Base-by-base conservation (phyloP, 2,113 vertebrate species). In the Myrmecobius fasciatus region DNA sequence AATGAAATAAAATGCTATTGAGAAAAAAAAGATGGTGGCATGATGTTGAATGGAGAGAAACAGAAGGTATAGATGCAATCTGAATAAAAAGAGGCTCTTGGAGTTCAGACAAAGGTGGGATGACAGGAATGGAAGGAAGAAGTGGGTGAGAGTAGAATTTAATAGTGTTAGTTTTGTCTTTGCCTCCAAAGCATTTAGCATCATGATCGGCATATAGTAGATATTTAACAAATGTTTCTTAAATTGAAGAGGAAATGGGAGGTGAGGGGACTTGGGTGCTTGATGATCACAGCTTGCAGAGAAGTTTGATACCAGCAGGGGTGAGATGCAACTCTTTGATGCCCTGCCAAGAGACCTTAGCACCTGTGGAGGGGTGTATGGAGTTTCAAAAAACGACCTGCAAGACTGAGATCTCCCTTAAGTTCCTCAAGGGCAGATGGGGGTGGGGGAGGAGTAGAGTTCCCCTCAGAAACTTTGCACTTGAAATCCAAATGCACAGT, bases 401-500 rank as follows among this genome's bases (percentile, higher is more conserved):
- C 94, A 96, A 89, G 94, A 60, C 60, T 90, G 25, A 67, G 51
- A 46, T 91, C 25, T 60, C 75, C 91, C 49, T 52, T 52, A 91
- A 92, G 52, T 93, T 96, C 90, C 52, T 96, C 83, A 94, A 96
- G 93, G 56, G 93, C 91, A 96, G 89, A 31, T 43, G 67, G 67
- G 67, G 67, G n/a, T 22, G 36, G 36, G 56, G 67, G 36, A 83
- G 20, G 17, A 43, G 4, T n/a, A 83, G n/a, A 83, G n/a, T 22
- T 26, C 89, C 83, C 89, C 90, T 94, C 91, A 93, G 91, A 89
- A 93, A 89, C 51, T 46, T 92, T 8, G 9, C 94, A 25, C 48
- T 90, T 92, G 95, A 96, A 96, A 89, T 54, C 20, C 94, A 96
- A 97, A 94, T 56, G 94, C 96, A 97, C 52, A 94, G 67, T 91